A percentile compares a stretch with the other conserved stretches of the same genome.
Conservation (phyloP, 2,888 invertebrate genomes). For the Macropis europaea region DNA sequence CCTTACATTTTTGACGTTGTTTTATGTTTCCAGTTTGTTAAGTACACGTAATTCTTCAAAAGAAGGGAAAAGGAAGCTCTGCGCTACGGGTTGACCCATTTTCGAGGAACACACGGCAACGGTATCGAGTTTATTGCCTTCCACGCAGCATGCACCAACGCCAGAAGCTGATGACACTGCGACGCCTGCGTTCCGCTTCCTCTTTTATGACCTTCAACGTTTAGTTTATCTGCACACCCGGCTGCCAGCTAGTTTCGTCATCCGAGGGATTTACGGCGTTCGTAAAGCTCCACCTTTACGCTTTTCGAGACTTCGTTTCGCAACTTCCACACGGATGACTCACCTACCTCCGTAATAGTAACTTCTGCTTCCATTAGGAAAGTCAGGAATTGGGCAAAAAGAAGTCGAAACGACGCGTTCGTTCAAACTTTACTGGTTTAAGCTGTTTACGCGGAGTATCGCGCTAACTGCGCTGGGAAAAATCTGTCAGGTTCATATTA, state of each 20-base stretch:
- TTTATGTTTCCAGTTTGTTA: no score
- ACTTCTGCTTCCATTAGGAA: no score
- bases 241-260: constrained; percentile 18
- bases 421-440: no score
- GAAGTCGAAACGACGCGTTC: no score
- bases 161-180: constrained; percentile 19
- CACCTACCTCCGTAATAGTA: neutral
- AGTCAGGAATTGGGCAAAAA: no score
- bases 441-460: no score
- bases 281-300: constrained; percentile 42
- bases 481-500: no score
- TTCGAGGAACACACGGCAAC: neutral
- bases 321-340: neutral
- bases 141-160: constrained; percentile 7
- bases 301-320: constrained; percentile 5
- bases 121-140: constrained; percentile 44
- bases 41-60: neutral
- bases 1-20: no score
- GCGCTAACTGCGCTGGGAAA: no score
- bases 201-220: constrained; percentile 64
- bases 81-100: neutral
- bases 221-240: constrained; percentile 65
- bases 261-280: constrained; percentile 61
- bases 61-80: neutral
- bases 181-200: constrained; percentile 9